These are phyloP conservation scores for Microctonus hyperodae DNA, from an alignment of 2,888 invertebrate genomes.

Conservation along the genomic window DNA sequence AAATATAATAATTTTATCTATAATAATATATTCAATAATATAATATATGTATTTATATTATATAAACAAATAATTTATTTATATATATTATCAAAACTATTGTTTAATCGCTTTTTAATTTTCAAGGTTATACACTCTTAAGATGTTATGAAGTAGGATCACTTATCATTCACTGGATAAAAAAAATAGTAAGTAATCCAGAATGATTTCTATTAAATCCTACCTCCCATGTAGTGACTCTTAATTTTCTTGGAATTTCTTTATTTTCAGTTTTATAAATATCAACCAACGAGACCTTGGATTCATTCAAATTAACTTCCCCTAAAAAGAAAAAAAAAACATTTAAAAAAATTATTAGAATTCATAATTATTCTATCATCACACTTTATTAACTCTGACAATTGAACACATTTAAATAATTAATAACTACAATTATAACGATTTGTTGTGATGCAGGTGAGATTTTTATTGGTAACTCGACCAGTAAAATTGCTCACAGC, in stretches of 20 bases:
- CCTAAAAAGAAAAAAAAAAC: constrained; percentile 22
- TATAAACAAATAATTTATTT: too few relatives aligned
- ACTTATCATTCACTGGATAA: too few relatives aligned
- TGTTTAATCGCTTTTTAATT: too few relatives aligned
- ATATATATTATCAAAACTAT: too few relatives aligned
- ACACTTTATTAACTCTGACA: background rate
- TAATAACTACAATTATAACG: constrained; percentile 17
- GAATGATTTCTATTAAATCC: too few relatives aligned
- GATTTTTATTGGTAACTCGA: background rate
- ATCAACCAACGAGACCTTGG: constrained; percentile 22
- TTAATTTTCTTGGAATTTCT: constrained; percentile 32
- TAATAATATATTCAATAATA: too few relatives aligned
- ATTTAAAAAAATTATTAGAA: background rate
- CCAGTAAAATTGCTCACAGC: constrained; percentile 15
- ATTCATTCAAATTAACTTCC: constrained; percentile 2
- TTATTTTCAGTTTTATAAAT: background rate
- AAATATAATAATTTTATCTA: too few relatives aligned
- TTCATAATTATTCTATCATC: background rate
- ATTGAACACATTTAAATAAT: background rate
- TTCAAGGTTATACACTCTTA: too few relatives aligned
- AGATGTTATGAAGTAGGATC: too few relatives aligned
- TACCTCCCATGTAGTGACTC: constrained; percentile 44
- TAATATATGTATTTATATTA: too few relatives aligned
- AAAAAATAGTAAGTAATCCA: too few relatives aligned
- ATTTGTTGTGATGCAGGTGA: background rate